Conservation (phyloP, 2,797 vertebrate species). For the Bovichtus diacanthus region DNA sequence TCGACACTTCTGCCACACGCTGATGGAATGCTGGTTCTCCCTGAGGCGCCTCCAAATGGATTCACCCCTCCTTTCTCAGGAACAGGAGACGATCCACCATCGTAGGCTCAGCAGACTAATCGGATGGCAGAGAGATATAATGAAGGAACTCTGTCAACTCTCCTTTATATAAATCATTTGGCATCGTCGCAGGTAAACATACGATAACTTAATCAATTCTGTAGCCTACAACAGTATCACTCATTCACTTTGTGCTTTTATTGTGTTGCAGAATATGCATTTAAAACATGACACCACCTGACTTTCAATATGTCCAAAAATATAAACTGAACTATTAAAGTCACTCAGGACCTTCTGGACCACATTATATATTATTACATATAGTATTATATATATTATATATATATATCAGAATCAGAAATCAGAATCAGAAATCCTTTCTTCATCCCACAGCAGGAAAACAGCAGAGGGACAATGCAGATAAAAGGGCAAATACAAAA, state of each 20-base stretch:
- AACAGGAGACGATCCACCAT: neutral
- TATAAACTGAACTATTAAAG: too few species aligned
- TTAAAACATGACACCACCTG: neutral
- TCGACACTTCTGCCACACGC: conserved; percentile 47
- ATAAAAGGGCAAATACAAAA: too few species aligned
- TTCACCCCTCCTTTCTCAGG: neutral
- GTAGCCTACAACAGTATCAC: neutral
- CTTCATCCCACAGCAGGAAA: too few species aligned
- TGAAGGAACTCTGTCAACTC: neutral
- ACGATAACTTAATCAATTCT: neutral
- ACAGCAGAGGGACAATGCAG: too few species aligned
- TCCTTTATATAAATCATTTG: neutral
- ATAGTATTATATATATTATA: too few species aligned
- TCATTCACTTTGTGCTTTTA: neutral
- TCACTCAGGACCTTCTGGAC: too few species aligned
- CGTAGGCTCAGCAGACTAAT: neutral
- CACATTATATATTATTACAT: too few species aligned
- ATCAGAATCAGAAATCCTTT: too few species aligned
- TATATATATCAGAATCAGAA: too few species aligned
- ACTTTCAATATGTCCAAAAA: neutral
- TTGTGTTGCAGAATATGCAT: neutral
- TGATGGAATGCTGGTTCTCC: conserved; percentile 32
- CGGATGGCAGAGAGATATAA: neutral
- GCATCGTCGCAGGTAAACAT: neutral
- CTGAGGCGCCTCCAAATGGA: conserved; percentile 30